Percentiles rank a stretch among this genome's conserved stretches.
These are phyloP conservation scores for Bombyx mandarina DNA, from an alignment of 1,140 invertebrate species.

Conservation along the genomic window DNA sequence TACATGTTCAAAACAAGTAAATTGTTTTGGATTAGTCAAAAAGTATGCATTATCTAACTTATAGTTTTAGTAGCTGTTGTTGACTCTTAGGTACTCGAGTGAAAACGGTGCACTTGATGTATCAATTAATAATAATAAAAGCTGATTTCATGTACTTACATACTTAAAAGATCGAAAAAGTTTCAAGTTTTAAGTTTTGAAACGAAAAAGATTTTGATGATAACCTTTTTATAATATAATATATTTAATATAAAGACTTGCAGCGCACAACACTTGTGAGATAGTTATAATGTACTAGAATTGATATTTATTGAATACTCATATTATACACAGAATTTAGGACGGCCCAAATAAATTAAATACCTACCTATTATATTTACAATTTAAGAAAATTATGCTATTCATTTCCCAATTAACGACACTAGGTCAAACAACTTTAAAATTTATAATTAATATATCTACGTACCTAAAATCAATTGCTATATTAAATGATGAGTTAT, in stretches of 20 bases:
- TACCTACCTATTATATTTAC: constrained; percentile 2
- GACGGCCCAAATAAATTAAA: neutral
- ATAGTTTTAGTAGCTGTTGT: no score
- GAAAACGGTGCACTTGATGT: no score
- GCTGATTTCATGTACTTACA: neutral
- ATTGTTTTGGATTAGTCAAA: no score
- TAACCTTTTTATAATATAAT: constrained; percentile 29
- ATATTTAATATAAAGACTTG: constrained; percentile 41
- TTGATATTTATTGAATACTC: constrained; percentile 43
- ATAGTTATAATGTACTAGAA: constrained; percentile 31
- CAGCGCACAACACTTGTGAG: constrained; percentile 66
- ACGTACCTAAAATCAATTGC: no score
- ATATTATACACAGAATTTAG: constrained; percentile 25
- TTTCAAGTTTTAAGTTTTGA: constrained; percentile 18
- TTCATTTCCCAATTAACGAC: no score
- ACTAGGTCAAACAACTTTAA: no score
- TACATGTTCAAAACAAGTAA: no score
- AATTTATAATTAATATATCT: no score
- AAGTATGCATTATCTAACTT: no score
- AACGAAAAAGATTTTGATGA: constrained; percentile 28
- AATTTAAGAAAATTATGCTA: neutral
- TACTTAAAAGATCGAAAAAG: constrained; percentile 10
- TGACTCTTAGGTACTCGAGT: no score
- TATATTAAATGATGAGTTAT: no score
- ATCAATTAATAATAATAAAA: no score